phyloP scores from a whole-genome alignment of 2,797 vertebrate genomes.

The Halcyon chelicuti region DNA sequence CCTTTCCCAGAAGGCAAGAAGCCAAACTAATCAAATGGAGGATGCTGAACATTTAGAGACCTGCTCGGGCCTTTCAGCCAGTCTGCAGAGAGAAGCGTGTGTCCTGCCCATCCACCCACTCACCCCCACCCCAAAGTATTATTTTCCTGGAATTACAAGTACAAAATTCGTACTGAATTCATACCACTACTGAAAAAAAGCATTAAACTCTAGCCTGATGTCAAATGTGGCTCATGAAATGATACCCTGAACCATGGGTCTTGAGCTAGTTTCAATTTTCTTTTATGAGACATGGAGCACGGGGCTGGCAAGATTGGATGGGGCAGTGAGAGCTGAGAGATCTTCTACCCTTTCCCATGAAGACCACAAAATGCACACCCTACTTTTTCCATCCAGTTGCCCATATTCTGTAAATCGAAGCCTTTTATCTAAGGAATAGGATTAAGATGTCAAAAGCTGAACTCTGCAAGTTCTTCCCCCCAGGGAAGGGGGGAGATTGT shows the following conservation, averaged over 20 bases:
- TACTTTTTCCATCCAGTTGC: not conserved
- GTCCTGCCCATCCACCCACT: accelerated
- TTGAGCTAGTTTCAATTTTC: not conserved
- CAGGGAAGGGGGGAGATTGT: not conserved
- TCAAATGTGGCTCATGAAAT: not conserved
- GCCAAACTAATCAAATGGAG: not conserved
- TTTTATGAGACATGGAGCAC: not conserved
- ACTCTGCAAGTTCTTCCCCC: not conserved
- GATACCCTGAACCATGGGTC: not conserved
- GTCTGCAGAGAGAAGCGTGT: not conserved
- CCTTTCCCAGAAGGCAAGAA: not conserved
- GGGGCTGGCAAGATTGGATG: not conserved
- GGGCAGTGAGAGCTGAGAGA: not conserved
- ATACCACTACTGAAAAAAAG: not conserved
- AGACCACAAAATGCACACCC: not conserved
- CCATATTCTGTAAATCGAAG: not conserved
- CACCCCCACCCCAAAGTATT: not conserved
- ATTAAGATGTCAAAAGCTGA: not conserved
- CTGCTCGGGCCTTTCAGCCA: not conserved
- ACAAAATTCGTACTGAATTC: not conserved
- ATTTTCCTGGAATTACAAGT: not conserved
- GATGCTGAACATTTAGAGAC: not conserved
- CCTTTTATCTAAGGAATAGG: not conserved
- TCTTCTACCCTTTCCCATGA: not conserved
- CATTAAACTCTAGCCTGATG: not conserved